Conservation (phyloP, 2,113 vertebrate species). For the Lanius collurio region DNA sequence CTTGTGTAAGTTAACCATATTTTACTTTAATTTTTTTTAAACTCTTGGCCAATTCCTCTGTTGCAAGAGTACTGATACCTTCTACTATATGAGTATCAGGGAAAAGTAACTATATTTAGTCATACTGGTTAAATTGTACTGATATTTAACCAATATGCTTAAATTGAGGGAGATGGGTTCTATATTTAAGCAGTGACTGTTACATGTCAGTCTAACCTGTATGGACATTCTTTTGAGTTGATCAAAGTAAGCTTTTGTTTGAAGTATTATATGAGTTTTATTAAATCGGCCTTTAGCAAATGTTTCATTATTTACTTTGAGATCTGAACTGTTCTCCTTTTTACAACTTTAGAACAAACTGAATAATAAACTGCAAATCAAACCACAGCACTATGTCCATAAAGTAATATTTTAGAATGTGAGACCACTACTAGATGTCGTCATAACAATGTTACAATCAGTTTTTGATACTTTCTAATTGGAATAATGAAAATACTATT, state of each 20-base stretch:
- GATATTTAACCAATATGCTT: background rate
- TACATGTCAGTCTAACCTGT: fast-evolving
- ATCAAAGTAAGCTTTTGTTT: background rate
- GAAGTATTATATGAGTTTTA: background rate
- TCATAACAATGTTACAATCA: background rate
- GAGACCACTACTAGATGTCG: background rate
- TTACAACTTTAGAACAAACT: background rate
- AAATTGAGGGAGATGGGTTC: background rate
- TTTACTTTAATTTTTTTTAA: background rate
- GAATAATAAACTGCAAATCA: background rate
- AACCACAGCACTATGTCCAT: background rate
- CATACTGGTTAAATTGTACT: background rate
- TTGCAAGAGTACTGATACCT: background rate
- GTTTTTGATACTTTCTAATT: background rate
- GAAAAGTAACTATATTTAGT: background rate
- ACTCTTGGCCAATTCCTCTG: background rate
- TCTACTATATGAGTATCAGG: background rate
- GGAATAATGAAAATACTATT: background rate
- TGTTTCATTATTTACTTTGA: background rate
- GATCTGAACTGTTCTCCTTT: background rate
- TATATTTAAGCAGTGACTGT: background rate
- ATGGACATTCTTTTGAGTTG: background rate
- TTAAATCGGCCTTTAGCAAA: background rate
- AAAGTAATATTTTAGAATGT: background rate
- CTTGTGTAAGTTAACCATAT: slow-evolving; percentile 84